These are phyloP conservation scores for Drosophila mettleri DNA, from an alignment of 2,888 invertebrate genomes.

Conservation along the genomic window DNA sequence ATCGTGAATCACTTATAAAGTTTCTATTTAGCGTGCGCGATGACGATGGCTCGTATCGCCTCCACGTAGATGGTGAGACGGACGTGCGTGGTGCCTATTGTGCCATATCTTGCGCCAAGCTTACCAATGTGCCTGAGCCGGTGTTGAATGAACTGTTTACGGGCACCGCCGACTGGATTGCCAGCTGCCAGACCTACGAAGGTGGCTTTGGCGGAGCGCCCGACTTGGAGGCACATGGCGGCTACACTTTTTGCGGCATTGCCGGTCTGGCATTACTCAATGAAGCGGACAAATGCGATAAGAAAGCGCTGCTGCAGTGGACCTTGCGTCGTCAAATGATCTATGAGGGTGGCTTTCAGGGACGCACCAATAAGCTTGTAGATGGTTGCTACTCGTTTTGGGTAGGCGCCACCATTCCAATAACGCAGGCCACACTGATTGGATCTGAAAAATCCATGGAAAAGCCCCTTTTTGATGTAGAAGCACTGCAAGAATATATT, in stretches of 20 bases:
- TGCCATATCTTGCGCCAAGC: conserved; percentile 94
- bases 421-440: conserved; percentile 91
- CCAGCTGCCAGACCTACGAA: conserved; percentile 98
- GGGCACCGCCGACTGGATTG: conserved; percentile 96
- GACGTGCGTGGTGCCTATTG: conserved; percentile 99
- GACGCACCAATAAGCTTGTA: conserved; percentile 98
- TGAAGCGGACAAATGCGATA: conserved; percentile 82
- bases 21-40: conserved; percentile 92
- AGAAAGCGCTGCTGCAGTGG: conserved; percentile 92
- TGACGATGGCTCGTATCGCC: conserved; percentile 94
- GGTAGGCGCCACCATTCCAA: conserved; percentile 97
- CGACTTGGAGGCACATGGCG: conserved; percentile 99
- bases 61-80: conserved; percentile 96
- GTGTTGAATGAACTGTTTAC: conserved; percentile 92
- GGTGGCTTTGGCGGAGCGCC: conserved; percentile 98
- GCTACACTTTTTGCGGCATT: conserved; percentile 99
- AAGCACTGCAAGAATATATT: conserved; percentile 97
- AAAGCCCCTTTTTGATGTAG: conserved; percentile 90
- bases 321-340: conserved; percentile 95
- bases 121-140: conserved; percentile 89
- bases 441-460: conserved; percentile 70
- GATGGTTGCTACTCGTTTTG: conserved; percentile 99
- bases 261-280: conserved; percentile 93
- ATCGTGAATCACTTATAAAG: conserved; percentile 89
- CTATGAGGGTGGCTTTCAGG: conserved; percentile 98